Conservation (phyloP, 2,113 vertebrate genomes). For the Chlorocebus sabaeus region DNA sequence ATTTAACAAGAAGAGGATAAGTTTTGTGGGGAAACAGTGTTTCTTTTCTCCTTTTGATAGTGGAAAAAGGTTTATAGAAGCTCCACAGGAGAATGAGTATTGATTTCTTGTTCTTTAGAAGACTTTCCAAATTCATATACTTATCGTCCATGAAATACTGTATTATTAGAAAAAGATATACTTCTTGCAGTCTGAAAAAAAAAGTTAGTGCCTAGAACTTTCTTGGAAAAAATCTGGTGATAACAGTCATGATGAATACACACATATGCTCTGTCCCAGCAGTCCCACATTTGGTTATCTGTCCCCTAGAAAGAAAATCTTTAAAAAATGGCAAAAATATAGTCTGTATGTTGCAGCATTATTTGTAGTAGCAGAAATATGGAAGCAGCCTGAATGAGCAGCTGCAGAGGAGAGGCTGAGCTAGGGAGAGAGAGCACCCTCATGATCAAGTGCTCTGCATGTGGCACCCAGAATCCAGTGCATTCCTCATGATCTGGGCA, state of each 20-base stretch:
- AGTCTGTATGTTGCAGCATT: background rate
- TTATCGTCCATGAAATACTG: background rate
- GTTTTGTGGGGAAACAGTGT: background rate
- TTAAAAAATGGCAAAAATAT: background rate
- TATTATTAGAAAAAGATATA: background rate
- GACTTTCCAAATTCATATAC: background rate
- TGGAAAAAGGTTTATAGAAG: background rate
- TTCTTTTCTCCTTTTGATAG: background rate
- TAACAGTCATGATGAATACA: background rate
- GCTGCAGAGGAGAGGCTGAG: background rate
- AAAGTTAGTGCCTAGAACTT: background rate
- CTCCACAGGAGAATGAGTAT: background rate
- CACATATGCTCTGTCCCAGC: background rate
- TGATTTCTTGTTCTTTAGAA: slow-evolving; percentile 1
- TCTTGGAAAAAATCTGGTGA: background rate
- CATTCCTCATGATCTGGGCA: background rate
- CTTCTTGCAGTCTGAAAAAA: background rate
- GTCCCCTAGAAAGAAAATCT: background rate
- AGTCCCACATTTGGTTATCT: background rate
- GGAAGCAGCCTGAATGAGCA: background rate
- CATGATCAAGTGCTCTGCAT: background rate
- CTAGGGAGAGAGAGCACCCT: too few relatives aligned
- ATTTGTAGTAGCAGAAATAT: background rate
- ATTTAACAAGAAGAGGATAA: background rate
- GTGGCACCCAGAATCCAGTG: background rate